Evolutionary conservation across 2,113 vertebrate genomes (phyloP).

Genomic region (Ptychochromis oligacanthus): DNA sequence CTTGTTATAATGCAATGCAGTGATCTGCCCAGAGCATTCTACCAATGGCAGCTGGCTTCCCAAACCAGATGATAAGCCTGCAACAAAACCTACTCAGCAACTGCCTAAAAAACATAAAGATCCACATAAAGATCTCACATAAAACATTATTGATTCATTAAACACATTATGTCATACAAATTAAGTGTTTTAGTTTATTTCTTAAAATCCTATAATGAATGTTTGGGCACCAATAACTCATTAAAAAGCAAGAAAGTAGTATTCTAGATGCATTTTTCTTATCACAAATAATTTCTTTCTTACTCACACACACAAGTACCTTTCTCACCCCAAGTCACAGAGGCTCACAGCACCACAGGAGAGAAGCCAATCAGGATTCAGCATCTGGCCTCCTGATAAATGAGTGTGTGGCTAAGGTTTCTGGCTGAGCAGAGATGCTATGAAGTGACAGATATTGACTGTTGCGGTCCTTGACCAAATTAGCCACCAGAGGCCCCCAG

Average conservation of each 20-base stretch:
- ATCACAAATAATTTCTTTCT: conserved; percentile 19
- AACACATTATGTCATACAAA: background rate
- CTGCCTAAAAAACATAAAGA: too few relatives aligned
- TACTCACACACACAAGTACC: conserved; percentile 3
- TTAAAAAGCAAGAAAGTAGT: background rate
- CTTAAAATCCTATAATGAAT: background rate
- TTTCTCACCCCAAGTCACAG: conserved; percentile 23
- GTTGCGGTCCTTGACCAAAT: conserved; percentile 57
- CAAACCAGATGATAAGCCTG: too few relatives aligned
- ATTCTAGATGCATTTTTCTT: conserved; percentile 2
- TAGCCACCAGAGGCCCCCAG: conserved; percentile 56
- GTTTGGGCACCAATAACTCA: background rate
- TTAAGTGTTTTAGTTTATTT: background rate
- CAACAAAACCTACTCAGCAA: too few relatives aligned
- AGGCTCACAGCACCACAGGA: conserved; percentile 67
- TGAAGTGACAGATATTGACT: conserved; percentile 64
- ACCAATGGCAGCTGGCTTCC: too few relatives aligned
- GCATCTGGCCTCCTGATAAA: conserved; percentile 54
- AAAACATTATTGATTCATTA: background rate
- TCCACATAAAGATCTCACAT: too few relatives aligned
- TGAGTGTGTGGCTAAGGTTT: conserved; percentile 38
- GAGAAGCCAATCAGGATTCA: conserved; percentile 59
- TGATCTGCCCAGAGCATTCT: too few relatives aligned
- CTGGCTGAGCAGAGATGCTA: conserved; percentile 54
- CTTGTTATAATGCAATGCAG: too few relatives aligned